phyloP scores from a whole-genome alignment of 2,888 invertebrate species.

The Melanostoma scalare region DNA sequence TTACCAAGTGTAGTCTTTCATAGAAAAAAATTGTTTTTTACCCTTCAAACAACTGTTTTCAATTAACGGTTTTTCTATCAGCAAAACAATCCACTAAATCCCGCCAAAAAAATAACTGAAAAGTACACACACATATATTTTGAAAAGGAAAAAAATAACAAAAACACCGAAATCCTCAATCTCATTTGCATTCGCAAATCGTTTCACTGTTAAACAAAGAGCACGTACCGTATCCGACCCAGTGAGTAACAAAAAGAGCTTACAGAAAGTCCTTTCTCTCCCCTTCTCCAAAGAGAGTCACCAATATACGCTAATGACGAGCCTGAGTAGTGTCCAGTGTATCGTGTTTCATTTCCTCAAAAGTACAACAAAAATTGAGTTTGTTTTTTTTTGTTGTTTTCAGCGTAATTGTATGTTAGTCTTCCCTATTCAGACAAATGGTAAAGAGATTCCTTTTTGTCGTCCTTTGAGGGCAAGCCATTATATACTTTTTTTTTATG shows the following conservation, averaged over 20 bases:
- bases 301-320: constrained; percentile 60
- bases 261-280: constrained; percentile 43
- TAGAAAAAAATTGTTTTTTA: constrained; percentile 2
- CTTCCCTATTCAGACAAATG: constrained; percentile 40
- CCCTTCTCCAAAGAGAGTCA: constrained; percentile 11
- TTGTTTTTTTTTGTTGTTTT: constrained; percentile 60
- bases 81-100: constrained; percentile 47
- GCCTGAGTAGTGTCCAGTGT: constrained; percentile 49
- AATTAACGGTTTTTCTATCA: constrained; percentile 67
- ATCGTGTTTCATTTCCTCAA: constrained; percentile 50
- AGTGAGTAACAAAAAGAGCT: constrained; percentile 51
- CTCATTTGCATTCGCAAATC: constrained; percentile 72
- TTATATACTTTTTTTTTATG: constrained; percentile 8
- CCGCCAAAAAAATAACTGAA: constrained; percentile 9
- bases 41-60: constrained; percentile 60
- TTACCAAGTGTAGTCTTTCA: constrained; percentile 18
- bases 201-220: constrained; percentile 68
- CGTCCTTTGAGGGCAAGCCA: constrained; percentile 41
- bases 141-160: constrained; percentile 5
- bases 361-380: constrained; percentile 29
- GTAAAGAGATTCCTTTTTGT: constrained; percentile 44
- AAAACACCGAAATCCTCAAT: constrained; percentile 59
- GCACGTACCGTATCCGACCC: constrained; percentile 59
- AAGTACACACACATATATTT: background rate
- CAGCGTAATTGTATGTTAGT: constrained; percentile 63